Percentiles rank a stretch among this genome's conserved stretches.
These are phyloP conservation scores for Daboia siamensis DNA, from an alignment of 2,113 vertebrate genomes.

Conservation along the genomic window DNA sequence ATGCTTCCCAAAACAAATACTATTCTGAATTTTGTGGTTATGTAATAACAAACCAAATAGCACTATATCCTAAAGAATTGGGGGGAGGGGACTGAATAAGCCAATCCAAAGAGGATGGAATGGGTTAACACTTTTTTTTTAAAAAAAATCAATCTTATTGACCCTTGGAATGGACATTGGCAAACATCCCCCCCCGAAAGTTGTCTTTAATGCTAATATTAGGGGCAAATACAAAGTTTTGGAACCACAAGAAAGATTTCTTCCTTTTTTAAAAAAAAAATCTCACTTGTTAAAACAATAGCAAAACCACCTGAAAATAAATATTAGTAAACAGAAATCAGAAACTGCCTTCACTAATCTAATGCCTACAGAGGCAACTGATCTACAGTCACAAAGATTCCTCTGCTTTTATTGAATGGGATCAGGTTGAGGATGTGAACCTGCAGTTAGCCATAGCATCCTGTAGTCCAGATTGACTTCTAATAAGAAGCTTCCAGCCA, in stretches of 20 bases:
- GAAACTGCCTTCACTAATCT: neutral
- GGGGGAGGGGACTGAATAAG: neutral
- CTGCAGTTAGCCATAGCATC: neutral
- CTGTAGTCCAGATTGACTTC: neutral
- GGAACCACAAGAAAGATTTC: neutral
- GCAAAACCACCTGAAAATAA: neutral
- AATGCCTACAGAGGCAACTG: too few species aligned
- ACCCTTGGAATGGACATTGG: neutral
- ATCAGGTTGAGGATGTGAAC: neutral
- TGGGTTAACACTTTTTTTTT: neutral
- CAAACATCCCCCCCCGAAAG: neutral
- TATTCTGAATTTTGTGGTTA: neutral
- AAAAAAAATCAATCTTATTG: neutral
- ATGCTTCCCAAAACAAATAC: conserved; percentile 11
- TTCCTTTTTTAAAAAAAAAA: neutral
- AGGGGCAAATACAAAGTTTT: neutral
- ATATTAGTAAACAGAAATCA: neutral
- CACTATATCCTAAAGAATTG: neutral
- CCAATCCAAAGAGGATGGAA: neutral
- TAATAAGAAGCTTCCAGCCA: neutral
- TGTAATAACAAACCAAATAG: neutral
- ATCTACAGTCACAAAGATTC: neutral
- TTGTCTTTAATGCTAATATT: neutral
- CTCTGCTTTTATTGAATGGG: neutral
- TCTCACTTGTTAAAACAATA: too few species aligned